Evolutionary conservation across 2,888 invertebrate species (phyloP).

Genomic region (Sisyra nigra): DNA sequence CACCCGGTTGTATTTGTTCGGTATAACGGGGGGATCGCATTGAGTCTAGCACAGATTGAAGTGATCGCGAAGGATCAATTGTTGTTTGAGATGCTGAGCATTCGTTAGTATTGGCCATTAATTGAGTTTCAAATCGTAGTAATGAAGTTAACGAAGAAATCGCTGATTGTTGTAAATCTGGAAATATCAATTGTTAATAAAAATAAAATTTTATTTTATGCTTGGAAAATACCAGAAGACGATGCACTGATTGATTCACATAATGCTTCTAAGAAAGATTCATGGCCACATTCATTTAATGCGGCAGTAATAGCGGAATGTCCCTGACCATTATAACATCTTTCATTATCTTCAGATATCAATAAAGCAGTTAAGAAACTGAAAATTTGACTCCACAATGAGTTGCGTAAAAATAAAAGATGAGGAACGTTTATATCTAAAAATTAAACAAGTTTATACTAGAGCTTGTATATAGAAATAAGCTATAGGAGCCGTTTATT

Average conservation of each 20-base stretch:
- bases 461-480: no score
- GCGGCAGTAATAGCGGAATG: conserved; percentile 11
- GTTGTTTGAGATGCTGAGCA: background rate
- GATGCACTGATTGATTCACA: conserved; percentile 21
- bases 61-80: conserved; percentile 10
- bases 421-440: conserved; percentile 24
- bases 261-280: conserved; percentile 21
- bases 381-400: conserved; percentile 30
- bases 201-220: background rate
- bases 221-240: conserved; percentile 2
- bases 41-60: conserved; percentile 20
- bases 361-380: conserved; percentile 27
- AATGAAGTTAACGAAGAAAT: conserved; percentile 17
- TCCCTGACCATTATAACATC: background rate
- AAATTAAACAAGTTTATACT: conserved; percentile 6
- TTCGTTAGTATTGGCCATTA: background rate
- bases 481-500: no score
- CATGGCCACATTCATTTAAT: conserved; percentile 15
- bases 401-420: conserved; percentile 29
- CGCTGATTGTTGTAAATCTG: conserved; percentile 20
- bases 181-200: conserved; percentile 10
- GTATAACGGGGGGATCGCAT: conserved; percentile 16
- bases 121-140: conserved; percentile 15
- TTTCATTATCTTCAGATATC: conserved; percentile 12
- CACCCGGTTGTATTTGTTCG: background rate